A percentile compares a stretch with the other conserved stretches of the same genome.
Conservation (phyloP, 2,797 vertebrate species). For the Hyperoplus immaculatus region DNA sequence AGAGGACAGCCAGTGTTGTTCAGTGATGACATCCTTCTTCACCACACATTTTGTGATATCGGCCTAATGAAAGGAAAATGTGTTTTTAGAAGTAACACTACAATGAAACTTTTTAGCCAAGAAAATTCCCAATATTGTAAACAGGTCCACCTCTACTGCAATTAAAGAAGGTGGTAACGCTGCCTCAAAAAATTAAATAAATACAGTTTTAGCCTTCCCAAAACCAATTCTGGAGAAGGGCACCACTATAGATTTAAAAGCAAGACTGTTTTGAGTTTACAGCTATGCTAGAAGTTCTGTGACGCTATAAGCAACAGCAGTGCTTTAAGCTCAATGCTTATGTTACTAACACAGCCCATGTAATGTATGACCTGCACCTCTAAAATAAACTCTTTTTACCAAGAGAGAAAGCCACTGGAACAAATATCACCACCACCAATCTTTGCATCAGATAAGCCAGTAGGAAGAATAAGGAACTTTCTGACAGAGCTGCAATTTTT, state of each 20-base stretch:
- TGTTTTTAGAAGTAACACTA: neutral
- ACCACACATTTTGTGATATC: slow-evolving; percentile 95
- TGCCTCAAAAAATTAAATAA: neutral
- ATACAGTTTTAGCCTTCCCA: neutral
- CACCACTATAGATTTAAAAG: neutral
- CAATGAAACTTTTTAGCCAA: no score
- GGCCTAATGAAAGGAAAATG: slow-evolving; percentile 54
- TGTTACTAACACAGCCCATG: neutral
- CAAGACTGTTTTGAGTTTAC: neutral
- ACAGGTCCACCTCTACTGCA: neutral
- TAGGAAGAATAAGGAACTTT: slow-evolving; percentile 2
- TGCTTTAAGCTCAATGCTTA: neutral
- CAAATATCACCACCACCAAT: neutral
- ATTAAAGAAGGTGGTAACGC: neutral
- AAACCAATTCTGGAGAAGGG: neutral
- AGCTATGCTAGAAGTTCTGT: neutral
- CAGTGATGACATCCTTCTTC: slow-evolving; percentile 87
- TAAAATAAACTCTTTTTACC: no score
- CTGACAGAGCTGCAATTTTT: neutral
- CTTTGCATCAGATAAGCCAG: slow-evolving; percentile 20
- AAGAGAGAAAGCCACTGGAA: neutral
- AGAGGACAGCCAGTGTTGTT: slow-evolving; percentile 90
- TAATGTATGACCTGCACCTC: no score
- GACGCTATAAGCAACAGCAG: neutral
- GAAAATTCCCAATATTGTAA: neutral